Base-by-base conservation (phyloP, 2,113 vertebrate genomes). In the Pagrus major region DNA sequence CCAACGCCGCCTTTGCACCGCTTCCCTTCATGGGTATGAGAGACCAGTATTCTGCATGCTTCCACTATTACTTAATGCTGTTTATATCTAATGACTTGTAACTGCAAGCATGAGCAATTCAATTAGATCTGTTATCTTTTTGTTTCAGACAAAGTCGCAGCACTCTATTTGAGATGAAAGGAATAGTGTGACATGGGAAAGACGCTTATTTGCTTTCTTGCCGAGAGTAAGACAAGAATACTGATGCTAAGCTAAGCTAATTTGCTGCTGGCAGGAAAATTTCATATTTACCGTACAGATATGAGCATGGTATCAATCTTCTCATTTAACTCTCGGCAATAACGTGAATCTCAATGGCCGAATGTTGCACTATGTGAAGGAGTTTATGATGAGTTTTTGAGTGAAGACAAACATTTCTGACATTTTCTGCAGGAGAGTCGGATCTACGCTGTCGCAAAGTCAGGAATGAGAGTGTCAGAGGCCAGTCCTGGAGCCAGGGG, bases 391-490 rank as follows among this genome's bases (percentile, higher is more conserved):
- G 23, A 56, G 31, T 51, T 23, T 37, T 47, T 44, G 44, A 58
- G 20, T 23, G 9, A 60, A 21, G 27, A 63, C n/a, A 6, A 52
- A 64, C 25, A 18, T 47, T 47, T 37, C 9, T 69, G 27, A 29
- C 18, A 64, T 37, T 72, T 27, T 83, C 31, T 95, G 44, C 89
- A 97, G 96, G 96, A 97, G 88, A 96, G 96, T 86, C 95, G 95
- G 33, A 97, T 97, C 86, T 97, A 97, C 27, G 96, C 96, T 21
- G 95, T 97, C 72, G 97, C 97, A 5, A 97, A 96, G 75, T 96
- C 95, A 78, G 97, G 96, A 75, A 95, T 97, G 96, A 95, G 96
- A 77, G 91, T 97, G 15, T 97, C 96, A 10, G 97, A 97, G 89
- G 94, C 93, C 21, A 60, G 91, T 35, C 37, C 78, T 25, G 93